Evolutionary conservation across 2,888 invertebrate genomes (phyloP).

Genomic region (Steinernema carpocapsae): DNA sequence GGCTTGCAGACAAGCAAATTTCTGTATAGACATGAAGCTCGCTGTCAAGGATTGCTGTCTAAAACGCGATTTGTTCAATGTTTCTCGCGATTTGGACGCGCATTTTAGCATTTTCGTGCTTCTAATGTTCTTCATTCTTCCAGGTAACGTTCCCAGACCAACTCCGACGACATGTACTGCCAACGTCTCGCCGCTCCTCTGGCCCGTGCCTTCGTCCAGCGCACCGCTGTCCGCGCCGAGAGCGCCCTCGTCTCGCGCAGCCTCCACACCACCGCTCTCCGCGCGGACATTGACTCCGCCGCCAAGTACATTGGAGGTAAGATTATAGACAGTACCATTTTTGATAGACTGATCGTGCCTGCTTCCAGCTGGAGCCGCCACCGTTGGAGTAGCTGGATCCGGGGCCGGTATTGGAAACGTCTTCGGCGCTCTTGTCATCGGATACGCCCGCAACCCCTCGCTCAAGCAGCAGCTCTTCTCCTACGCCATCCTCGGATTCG

Average conservation of each 20-base stretch:
- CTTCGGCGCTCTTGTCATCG: conserved; percentile 94
- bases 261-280: conserved; percentile 70
- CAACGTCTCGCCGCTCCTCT: conserved; percentile 66
- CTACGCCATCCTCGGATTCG: conserved; percentile 93
- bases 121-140: not conserved
- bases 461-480: conserved; percentile 97
- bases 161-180: conserved; percentile 56
- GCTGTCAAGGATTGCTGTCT: too few relatives aligned
- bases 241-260: conserved; percentile 60
- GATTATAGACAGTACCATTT: not conserved
- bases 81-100: too few relatives aligned
- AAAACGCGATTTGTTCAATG: too few relatives aligned
- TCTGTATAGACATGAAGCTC: too few relatives aligned
- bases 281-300: conserved; percentile 98
- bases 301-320: conserved; percentile 82
- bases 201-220: conserved; percentile 62
- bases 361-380: conserved; percentile 99
- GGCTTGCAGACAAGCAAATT: too few relatives aligned
- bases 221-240: conserved; percentile 49
- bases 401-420: conserved; percentile 97
- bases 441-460: conserved; percentile 88
- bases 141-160: conserved; percentile 1
- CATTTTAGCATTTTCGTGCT: too few relatives aligned
- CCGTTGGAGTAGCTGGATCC: conserved; percentile 98
- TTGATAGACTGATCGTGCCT: not conserved